Evolutionary conservation across 2,113 vertebrate genomes (phyloP), one percentile per base, ranked within the genome.

Genomic region (Gnathonemus echidnorhynchus): DNA sequence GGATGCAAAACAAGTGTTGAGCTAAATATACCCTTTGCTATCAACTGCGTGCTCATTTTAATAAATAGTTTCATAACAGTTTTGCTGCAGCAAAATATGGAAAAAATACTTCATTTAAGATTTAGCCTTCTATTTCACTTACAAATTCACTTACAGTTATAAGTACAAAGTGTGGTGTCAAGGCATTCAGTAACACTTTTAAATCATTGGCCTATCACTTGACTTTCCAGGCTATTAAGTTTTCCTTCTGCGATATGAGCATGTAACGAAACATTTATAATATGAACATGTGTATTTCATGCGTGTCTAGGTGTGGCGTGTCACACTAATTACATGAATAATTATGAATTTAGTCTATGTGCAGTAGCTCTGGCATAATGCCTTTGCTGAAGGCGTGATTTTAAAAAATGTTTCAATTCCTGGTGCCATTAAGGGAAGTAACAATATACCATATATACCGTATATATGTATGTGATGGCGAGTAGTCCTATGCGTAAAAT

Each of bases 361-460:
- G 35, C 35, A 27, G 48, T 31, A 49, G 84, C 24, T 87, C 24
- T 31, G 11, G 21, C 49, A 31, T 15, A 27, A 35, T 86, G 53
- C 10, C 19, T 56, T 56, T 86, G 53, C 84, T 90, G 52, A 86
- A 90, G 88, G 90, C 90, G 31, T 66, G 77, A 89, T 92, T 92
- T 92, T 91, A 58, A 92, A 88, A 77, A 66, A 66, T 90, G 56
- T 90, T 90, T 49, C 45, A 46, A 86, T 56, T 91, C 91, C 92
- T 93, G 92, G 91, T 88, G 92, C 92, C 92, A 92, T 90, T 93
- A 91, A 35, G 77, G 91, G 5, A 31, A 70, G 62, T 92, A 49
- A 85, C 88, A 91, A 92, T 90, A 92, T 91, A 92, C 83, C 70
- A 89, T 92, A 91, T 86, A 91, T 86, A 88, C 62, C 91, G n/a